These are phyloP conservation scores for Semicossyphus pulcher DNA, from an alignment of 2,113 vertebrate genomes.

Conservation along the genomic window DNA sequence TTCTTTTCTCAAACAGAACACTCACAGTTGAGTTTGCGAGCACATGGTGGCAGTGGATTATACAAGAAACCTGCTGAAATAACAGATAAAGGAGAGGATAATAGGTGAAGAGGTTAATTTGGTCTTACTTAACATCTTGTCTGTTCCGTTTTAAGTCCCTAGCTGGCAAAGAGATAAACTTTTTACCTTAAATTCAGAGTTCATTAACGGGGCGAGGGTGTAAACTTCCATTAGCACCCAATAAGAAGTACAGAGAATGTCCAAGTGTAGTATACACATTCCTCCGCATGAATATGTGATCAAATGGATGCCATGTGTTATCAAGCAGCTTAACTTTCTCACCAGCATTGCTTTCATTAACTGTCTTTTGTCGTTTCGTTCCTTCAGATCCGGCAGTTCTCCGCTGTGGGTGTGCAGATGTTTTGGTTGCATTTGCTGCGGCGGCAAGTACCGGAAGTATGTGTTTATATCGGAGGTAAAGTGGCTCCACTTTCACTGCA, in stretches of 20 bases:
- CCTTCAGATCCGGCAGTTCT: slow-evolving; percentile 16
- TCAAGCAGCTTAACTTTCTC: slow-evolving; percentile 28
- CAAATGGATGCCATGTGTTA: slow-evolving; percentile 64
- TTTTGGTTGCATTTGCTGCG: slow-evolving; percentile 38
- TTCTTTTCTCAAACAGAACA: not conserved
- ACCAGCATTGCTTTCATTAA: slow-evolving; percentile 35
- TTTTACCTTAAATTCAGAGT: not conserved
- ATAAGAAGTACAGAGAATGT: slow-evolving; percentile 48
- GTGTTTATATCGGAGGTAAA: slow-evolving; percentile 67
- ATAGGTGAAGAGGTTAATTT: not conserved
- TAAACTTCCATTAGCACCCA: slow-evolving; percentile 42
- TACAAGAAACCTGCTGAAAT: not conserved
- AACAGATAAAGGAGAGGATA: not conserved
- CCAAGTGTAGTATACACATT: slow-evolving; percentile 4
- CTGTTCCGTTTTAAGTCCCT: not conserved
- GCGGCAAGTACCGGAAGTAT: slow-evolving; percentile 65
- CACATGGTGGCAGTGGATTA: not conserved
- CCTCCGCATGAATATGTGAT: slow-evolving; percentile 46
- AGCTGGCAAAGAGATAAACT: not conserved
- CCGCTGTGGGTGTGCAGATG: slow-evolving; percentile 4
- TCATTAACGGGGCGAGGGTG: slow-evolving; percentile 5
- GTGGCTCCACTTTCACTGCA: slow-evolving; percentile 46
- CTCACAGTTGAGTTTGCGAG: not conserved
- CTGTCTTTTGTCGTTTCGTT: slow-evolving; percentile 3
- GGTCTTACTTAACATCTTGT: not conserved